Evolutionary conservation across 92 coral and sea anemone genomes (phyloP).

Genomic region (Epizoanthus fatuus): DNA sequence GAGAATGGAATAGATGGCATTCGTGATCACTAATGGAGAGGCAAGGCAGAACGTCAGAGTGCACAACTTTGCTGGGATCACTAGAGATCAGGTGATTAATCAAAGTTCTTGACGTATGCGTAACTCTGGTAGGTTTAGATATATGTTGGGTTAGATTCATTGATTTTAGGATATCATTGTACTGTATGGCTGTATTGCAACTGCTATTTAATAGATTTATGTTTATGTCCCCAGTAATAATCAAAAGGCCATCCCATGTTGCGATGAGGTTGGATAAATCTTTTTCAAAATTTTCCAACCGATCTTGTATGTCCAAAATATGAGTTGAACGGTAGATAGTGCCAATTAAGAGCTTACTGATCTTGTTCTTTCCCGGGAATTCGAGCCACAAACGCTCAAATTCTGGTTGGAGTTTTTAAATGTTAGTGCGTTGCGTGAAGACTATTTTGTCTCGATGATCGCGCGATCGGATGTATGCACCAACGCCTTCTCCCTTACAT

Average conservation of each 20-base stretch:
- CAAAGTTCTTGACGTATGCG: conserved; percentile 18
- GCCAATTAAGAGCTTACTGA: conserved; percentile 46
- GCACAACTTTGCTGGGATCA: neutral
- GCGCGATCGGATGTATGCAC: conserved; percentile 48
- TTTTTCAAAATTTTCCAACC: neutral
- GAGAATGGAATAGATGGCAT: neutral
- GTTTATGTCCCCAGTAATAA: too few relatives aligned
- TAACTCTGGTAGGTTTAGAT: conserved; percentile 27
- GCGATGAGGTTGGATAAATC: too few relatives aligned
- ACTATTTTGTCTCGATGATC: too few relatives aligned
- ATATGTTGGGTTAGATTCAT: neutral
- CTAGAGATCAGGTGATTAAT: conserved; percentile 25
- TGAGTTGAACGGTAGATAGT: neutral
- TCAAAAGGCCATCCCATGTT: too few relatives aligned
- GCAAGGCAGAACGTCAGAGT: conserved; percentile 12
- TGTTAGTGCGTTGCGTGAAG: conserved; percentile 57
- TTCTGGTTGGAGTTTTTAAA: conserved; percentile 34
- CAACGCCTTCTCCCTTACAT: conserved; percentile 54
- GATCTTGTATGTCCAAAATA: neutral
- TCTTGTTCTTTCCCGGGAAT: conserved; percentile 53
- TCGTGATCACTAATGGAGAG: conserved; percentile 11
- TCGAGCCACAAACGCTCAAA: conserved; percentile 62
- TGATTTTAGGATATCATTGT: neutral
- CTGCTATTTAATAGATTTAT: neutral
- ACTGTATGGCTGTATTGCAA: conserved; percentile 17